Conservation (phyloP, 2,888 invertebrate species). For the Anthrax anthrax region DNA sequence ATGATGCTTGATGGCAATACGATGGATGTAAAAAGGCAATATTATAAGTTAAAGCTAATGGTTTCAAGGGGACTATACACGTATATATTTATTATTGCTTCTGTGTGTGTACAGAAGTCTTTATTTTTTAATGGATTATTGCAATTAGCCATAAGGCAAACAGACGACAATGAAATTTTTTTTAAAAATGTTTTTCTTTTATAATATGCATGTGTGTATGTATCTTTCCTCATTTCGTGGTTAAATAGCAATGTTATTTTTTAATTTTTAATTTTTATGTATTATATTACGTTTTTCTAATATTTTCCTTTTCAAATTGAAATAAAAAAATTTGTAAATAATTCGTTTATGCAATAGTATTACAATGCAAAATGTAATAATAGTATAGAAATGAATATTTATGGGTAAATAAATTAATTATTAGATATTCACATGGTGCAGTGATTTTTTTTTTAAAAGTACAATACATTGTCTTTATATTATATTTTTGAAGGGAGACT, state of each 20-base stretch:
- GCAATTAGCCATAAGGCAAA: slow-evolving; percentile 12
- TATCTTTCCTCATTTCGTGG: neutral
- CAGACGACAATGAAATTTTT: neutral
- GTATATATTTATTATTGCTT: neutral
- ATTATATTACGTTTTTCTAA: no score
- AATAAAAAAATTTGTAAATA: neutral
- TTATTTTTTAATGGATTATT: slow-evolving; percentile 13
- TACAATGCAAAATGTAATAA: no score
- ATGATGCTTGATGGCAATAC: neutral
- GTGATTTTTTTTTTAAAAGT: no score
- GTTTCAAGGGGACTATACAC: neutral
- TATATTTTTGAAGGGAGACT: no score
- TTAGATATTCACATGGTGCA: no score
- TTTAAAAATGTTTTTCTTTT: neutral
- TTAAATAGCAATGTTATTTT: neutral
- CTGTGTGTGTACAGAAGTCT: neutral
- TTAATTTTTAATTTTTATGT: neutral
- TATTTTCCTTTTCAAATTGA: neutral
- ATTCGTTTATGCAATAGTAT: no score
- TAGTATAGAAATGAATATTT: no score
- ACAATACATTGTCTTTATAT: no score
- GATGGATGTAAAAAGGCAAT: no score
- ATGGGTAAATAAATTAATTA: no score
- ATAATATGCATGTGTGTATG: neutral
- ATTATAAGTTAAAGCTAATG: neutral